These are phyloP conservation scores for Halichoerus grypus DNA, from an alignment of 2,113 vertebrate genomes.

Conservation along the genomic window DNA sequence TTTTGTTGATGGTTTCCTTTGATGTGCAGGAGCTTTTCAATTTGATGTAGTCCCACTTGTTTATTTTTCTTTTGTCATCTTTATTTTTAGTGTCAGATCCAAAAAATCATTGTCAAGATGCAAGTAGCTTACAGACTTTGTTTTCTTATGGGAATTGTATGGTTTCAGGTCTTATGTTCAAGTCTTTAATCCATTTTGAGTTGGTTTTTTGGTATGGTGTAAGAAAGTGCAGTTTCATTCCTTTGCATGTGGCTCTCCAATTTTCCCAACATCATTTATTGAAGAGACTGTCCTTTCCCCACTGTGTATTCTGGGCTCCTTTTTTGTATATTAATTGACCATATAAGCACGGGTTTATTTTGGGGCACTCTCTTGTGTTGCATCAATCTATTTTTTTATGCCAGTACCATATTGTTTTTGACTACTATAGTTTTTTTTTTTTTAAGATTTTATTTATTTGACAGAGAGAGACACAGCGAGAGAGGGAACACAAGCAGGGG, in stretches of 20 bases:
- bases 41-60: background rate
- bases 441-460: no score
- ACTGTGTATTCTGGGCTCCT: background rate
- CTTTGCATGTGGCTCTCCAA: background rate
- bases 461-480: no score
- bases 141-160: background rate
- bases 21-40: background rate
- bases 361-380: background rate
- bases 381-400: background rate
- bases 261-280: background rate
- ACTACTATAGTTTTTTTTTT: background rate
- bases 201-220: background rate
- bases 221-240: background rate
- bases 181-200: background rate
- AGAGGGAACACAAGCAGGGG: no score
- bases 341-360: background rate
- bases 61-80: background rate
- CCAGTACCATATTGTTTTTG: background rate
- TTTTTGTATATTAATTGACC: background rate
- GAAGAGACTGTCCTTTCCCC: background rate
- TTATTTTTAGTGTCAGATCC: background rate
- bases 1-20: background rate
- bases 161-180: background rate
- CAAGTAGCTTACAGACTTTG: background rate
- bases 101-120: background rate